Evolutionary conservation across 2,113 vertebrate genomes (phyloP).

Genomic region (Beaufortia kweichowensis): DNA sequence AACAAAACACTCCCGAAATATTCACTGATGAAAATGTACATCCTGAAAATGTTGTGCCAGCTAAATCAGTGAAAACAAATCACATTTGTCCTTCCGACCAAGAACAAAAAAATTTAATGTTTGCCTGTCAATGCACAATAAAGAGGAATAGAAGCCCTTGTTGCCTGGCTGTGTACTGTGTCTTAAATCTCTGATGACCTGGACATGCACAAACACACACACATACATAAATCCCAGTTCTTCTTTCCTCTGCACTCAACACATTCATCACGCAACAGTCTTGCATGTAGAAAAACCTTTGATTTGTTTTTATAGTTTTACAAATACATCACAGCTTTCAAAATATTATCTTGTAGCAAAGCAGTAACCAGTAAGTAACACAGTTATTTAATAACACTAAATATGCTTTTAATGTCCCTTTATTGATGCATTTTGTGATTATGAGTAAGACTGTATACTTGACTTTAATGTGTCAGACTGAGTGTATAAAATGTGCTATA

Average conservation of each 20-base stretch:
- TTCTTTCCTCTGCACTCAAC: conserved; percentile 6
- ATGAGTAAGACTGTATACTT: no score
- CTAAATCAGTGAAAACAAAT: conserved; percentile 2
- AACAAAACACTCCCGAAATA: not conserved
- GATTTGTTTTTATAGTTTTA: no score
- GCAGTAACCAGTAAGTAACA: no score
- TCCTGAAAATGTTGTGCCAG: not conserved
- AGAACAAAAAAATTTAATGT: not conserved
- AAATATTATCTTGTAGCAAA: no score
- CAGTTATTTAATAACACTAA: no score
- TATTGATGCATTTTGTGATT: no score
- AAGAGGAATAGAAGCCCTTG: not conserved
- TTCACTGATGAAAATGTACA: not conserved
- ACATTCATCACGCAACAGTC: not conserved
- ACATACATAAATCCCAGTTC: not conserved
- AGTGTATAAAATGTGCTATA: not conserved
- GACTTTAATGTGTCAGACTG: no score
- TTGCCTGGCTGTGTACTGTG: not conserved
- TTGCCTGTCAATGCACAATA: not conserved
- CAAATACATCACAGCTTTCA: no score
- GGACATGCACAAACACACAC: not conserved
- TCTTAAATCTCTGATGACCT: not conserved
- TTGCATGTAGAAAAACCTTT: not conserved
- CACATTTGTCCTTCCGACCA: not conserved
- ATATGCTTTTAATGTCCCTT: no score